These are phyloP conservation scores for Onychomys arenicola DNA, from an alignment of 2,797 vertebrate species.

Conservation along the genomic window DNA sequence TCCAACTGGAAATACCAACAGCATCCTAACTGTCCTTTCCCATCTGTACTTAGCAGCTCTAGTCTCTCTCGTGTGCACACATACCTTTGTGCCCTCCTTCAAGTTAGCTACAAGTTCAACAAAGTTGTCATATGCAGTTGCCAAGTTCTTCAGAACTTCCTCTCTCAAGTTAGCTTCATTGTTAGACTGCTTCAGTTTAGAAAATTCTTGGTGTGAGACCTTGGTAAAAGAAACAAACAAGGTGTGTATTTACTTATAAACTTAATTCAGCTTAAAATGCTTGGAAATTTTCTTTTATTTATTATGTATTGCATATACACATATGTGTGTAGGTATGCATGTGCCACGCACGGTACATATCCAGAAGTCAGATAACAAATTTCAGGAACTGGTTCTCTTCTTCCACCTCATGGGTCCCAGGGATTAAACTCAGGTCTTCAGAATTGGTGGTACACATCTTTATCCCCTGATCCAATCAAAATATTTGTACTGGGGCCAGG, in stretches of 20 bases:
- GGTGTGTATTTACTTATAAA: conserved; percentile 48
- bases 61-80: not conserved
- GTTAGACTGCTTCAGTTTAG: conserved; percentile 97
- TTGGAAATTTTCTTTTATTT: not conserved
- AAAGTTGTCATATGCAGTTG: conserved; percentile 98
- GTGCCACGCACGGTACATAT: not conserved
- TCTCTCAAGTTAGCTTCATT: conserved; percentile 96
- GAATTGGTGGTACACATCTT: not conserved
- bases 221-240: conserved; percentile 77
- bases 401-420: not conserved
- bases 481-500: not conserved
- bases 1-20: not conserved
- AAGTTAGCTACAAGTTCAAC: conserved; percentile 97
- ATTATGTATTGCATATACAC: not conserved
- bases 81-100: conserved; percentile 98
- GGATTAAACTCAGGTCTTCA: not conserved
- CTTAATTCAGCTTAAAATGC: not conserved
- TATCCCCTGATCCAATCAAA: not conserved
- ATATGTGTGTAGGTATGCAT: not conserved
- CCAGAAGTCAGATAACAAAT: not conserved
- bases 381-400: not conserved
- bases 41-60: not conserved
- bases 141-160: conserved; percentile 98
- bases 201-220: conserved; percentile 97
- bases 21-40: not conserved